phyloP scores from a whole-genome alignment of 2,797 vertebrate species.

The Synanceia verrucosa region DNA sequence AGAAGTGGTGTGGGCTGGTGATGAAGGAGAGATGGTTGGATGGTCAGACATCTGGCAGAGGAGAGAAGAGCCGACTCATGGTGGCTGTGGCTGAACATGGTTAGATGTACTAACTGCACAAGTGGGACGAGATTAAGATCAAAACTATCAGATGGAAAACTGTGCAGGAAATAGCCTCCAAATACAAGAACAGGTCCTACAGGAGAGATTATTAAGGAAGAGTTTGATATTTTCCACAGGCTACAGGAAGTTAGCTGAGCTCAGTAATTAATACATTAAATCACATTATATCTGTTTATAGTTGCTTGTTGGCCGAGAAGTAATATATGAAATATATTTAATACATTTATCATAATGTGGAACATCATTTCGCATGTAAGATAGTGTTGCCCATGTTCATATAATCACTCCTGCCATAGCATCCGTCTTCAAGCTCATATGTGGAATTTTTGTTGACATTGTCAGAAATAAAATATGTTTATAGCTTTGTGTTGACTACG shows the following conservation, averaged over 20 bases:
- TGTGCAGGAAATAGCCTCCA: neutral
- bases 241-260: neutral
- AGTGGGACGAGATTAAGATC: neutral
- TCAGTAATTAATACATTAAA: neutral
- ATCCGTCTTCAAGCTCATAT: neutral
- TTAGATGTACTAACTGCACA: neutral
- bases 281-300: neutral
- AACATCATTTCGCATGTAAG: neutral
- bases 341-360: neutral
- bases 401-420: neutral
- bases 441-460: neutral
- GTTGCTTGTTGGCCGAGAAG: neutral
- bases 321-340: neutral
- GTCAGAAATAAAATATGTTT: neutral
- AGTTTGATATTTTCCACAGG: neutral
- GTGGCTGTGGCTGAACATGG: neutral
- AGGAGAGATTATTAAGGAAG: neutral
- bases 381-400: neutral
- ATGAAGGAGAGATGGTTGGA: constrained; percentile 17
- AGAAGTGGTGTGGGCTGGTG: constrained; percentile 33
- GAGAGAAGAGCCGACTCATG: neutral
- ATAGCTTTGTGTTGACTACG: neutral
- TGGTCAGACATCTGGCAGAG: constrained; percentile 28
- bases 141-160: neutral
- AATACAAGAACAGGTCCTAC: neutral